Evolutionary conservation across 1,140 invertebrate genomes (phyloP), one percentile per base, ranked within the genome.

Genomic region (Drosophila equinoxialis): DNA sequence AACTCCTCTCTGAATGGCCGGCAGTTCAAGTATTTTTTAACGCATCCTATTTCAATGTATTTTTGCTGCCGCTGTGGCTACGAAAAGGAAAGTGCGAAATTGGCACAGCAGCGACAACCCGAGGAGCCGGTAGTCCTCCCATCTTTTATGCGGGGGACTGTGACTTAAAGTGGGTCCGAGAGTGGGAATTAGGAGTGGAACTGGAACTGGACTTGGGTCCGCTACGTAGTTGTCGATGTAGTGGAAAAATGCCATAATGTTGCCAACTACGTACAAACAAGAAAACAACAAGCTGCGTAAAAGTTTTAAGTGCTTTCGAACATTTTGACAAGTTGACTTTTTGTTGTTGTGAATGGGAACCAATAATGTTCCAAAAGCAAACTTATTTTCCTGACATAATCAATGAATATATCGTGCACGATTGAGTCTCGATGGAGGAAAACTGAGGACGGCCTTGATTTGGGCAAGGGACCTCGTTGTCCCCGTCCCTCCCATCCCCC

Each of bases 221-320:
- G 10, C 17, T 23, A 11, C 17, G 45, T 51, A 51, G 48, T 65
- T 77, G 73, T 61, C 68, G 77, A 74, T 77, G 72, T 77, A 78
- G 79, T 78, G 71, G 62, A 83, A 75, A 75, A 82, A 76, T 73
- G 65, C 66, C 71, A 68, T 76, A 82, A 81, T 79, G 71, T 69
- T 48, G 60, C 75, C 45, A 70, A 81, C 71, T 59, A 35, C 33
- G 57, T 78, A 79, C 61, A 71, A 72, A 70, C 75, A 81, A 75
- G 72, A 76, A 79, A 79, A 81, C 71, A 76, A 65, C 59, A 69
- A 68, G 17, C 59, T 83, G 81, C 69, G 75, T 75, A 71, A 83
- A 83, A 83, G 60, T 83, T 83, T 82, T 83, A 82, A 83, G 79
- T 83, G 81, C 81, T 83, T 82, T 79, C 63, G 69, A 83, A 75